Evolutionary conservation across 37 sponge, comb jelly and placozoan species (phyloP).

Genomic region (Cladorhizidae sp.): DNA sequence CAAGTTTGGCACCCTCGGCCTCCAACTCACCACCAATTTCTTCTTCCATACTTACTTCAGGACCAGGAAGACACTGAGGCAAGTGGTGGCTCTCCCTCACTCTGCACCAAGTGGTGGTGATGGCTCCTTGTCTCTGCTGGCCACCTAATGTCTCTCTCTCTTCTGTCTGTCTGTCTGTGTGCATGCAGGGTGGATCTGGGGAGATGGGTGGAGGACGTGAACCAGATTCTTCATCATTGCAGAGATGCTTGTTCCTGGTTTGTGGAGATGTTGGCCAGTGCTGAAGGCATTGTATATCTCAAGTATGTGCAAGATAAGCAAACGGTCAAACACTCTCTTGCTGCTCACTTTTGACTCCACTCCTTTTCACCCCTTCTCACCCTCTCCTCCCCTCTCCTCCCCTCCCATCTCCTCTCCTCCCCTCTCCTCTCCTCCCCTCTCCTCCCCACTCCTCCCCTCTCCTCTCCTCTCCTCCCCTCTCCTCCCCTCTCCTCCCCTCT

Average conservation of each 20-base stretch:
- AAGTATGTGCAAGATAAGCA: conserved; percentile 29
- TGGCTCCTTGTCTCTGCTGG: neutral
- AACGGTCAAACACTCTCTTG: neutral
- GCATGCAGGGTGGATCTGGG: conserved; percentile 35
- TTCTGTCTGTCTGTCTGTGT: too few relatives aligned
- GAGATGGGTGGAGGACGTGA: conserved; percentile 45
- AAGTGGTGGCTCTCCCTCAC: neutral
- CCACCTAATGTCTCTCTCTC: neutral
- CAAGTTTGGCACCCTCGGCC: conserved; percentile 35
- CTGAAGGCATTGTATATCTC: conserved; percentile 49
- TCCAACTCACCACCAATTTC: conserved; percentile 81
- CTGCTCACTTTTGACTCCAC: too few relatives aligned
- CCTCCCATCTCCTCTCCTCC: neutral
- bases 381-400: too few relatives aligned
- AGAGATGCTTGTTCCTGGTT: conserved; percentile 68
- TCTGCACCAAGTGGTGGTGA: neutral
- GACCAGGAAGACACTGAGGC: conserved; percentile 82
- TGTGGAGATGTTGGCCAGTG: conserved; percentile 45
- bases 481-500: neutral
- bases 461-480: too few relatives aligned
- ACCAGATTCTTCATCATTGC: conserved; percentile 32
- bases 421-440: too few relatives aligned
- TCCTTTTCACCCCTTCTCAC: too few relatives aligned
- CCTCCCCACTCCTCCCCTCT: neutral
- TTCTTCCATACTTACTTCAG: conserved; percentile 85